These are phyloP conservation scores for Gymnodraco acuticeps DNA, from an alignment of 2,797 vertebrate genomes.

Conservation along the genomic window DNA sequence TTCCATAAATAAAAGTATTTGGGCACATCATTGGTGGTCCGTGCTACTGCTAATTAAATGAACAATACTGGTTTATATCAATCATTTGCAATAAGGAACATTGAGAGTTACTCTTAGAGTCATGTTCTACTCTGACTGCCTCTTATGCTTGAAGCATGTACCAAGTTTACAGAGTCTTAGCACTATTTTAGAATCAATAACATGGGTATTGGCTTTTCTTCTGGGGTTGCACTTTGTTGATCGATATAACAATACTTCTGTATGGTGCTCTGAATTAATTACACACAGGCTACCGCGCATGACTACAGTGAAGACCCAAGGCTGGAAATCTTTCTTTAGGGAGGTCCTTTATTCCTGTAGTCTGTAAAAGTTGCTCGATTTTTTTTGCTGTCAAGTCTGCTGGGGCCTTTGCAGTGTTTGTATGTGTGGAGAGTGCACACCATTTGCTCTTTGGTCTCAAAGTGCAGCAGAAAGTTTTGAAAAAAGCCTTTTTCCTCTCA, in stretches of 20 bases:
- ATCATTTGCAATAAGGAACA: slow-evolving; percentile 7
- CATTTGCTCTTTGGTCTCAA: slow-evolving; percentile 25
- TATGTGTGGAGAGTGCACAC: neutral
- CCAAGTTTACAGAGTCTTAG: slow-evolving; percentile 12
- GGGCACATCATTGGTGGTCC: too few species aligned
- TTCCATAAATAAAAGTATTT: too few species aligned
- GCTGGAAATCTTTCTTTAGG: slow-evolving; percentile 48
- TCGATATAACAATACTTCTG: slow-evolving; percentile 61
- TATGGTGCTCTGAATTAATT: slow-evolving; percentile 56
- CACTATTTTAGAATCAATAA: slow-evolving; percentile 65
- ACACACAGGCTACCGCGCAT: slow-evolving; percentile 16
- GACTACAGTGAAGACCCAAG: slow-evolving; percentile 32
- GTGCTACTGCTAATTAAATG: neutral
- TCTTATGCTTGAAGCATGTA: slow-evolving; percentile 32
- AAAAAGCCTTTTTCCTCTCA: slow-evolving; percentile 36
- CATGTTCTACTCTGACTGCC: slow-evolving; percentile 20
- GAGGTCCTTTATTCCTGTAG: slow-evolving; percentile 43
- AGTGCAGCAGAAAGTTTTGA: slow-evolving; percentile 36
- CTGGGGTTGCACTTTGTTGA: slow-evolving; percentile 51
- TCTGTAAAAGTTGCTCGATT: slow-evolving; percentile 32
- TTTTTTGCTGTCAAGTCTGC: slow-evolving; percentile 1
- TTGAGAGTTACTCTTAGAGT: slow-evolving; percentile 15
- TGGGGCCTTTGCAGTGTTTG: slow-evolving; percentile 8
- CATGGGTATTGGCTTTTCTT: slow-evolving; percentile 59
- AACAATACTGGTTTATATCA: neutral